Conservation (phyloP, 2,113 vertebrate species). For the Epinephelus moara region DNA sequence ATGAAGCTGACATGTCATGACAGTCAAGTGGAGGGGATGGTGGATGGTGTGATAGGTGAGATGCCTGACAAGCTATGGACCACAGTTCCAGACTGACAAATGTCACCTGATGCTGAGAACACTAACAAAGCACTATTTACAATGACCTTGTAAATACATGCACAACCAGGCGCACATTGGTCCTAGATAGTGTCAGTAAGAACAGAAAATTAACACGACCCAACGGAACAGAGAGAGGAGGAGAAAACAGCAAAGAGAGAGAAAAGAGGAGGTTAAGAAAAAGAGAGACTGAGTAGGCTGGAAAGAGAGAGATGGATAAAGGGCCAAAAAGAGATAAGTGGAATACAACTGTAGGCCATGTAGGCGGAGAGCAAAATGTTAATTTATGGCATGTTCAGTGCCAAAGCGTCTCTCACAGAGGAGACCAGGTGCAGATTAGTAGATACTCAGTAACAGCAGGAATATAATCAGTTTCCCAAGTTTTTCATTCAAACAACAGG, state of each 20-base stretch:
- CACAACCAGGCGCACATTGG: background rate
- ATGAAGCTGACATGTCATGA: too few species aligned
- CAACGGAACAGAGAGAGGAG: background rate
- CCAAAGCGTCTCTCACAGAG: slow-evolving; percentile 8
- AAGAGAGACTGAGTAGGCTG: background rate
- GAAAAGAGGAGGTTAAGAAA: background rate
- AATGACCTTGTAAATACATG: background rate
- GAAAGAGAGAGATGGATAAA: background rate
- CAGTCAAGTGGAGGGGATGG: too few species aligned
- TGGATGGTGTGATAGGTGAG: too few species aligned
- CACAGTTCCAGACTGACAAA: too few species aligned
- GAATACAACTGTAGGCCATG: background rate
- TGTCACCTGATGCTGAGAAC: too few species aligned
- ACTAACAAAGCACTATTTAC: too few species aligned
- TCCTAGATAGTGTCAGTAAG: background rate
- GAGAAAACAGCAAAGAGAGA: background rate
- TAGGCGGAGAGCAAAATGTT: slow-evolving; percentile 17
- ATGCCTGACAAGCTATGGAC: too few species aligned
- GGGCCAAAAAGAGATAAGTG: slow-evolving; percentile 15
- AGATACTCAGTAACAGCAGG: slow-evolving; percentile 7
- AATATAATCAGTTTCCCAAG: background rate
- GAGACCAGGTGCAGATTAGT: slow-evolving; percentile 7
- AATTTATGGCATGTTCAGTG: background rate
- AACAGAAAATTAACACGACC: background rate
- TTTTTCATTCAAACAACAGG: background rate